Conservation (phyloP, 1,140 invertebrate species). For the Patella vulgata region DNA sequence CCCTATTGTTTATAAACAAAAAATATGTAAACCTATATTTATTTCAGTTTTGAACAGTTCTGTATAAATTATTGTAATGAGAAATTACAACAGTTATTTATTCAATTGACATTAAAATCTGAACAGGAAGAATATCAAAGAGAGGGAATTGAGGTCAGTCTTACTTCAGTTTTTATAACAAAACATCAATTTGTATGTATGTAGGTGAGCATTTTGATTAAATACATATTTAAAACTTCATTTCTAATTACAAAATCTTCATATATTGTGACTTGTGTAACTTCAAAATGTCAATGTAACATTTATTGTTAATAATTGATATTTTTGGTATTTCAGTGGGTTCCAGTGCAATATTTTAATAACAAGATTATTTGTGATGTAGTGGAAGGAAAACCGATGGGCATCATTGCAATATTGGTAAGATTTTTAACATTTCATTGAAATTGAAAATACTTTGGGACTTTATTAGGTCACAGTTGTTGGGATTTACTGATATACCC, state of each 20-base stretch:
- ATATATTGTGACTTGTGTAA: too few relatives aligned
- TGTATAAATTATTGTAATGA: constrained; percentile 99
- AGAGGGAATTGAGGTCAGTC: constrained; percentile 79
- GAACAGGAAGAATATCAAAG: constrained; percentile 90
- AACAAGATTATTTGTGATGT: constrained; percentile 94
- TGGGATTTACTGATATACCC: too few relatives aligned
- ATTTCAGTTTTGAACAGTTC: constrained; percentile 84
- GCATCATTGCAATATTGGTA: constrained; percentile 65
- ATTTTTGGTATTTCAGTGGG: constrained; percentile 72
- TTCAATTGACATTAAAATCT: constrained; percentile 86
- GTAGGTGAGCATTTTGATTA: too few relatives aligned
- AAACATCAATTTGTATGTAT: too few relatives aligned
- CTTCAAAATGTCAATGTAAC: too few relatives aligned
- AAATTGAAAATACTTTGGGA: too few relatives aligned
- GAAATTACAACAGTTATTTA: constrained; percentile 96
- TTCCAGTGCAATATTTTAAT: constrained; percentile 85
- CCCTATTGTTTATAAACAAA: constrained; percentile 1
- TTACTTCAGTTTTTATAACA: too few relatives aligned
- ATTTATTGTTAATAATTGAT: too few relatives aligned
- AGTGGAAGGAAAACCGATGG: constrained; percentile 89
- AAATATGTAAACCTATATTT: too few relatives aligned
- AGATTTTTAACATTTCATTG: constrained; percentile 7
- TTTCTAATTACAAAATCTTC: not conserved
- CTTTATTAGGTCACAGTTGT: too few relatives aligned
- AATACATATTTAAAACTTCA: not conserved